These are phyloP conservation scores for Pseudopodoces humilis DNA, from an alignment of 2,113 vertebrate species.

Conservation along the genomic window DNA sequence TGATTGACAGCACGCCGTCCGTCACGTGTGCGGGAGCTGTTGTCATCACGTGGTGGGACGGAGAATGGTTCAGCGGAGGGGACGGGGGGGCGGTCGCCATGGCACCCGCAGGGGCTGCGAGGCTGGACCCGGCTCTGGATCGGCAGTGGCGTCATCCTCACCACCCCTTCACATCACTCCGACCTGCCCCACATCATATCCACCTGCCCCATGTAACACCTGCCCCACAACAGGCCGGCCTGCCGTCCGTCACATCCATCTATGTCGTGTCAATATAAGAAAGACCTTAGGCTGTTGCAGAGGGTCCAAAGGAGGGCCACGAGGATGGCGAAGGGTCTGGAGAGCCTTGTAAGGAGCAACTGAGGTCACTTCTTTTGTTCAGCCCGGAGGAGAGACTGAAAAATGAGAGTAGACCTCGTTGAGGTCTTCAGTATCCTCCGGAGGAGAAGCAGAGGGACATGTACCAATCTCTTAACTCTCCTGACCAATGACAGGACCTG, in stretches of 20 bases:
- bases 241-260: background rate
- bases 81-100: background rate
- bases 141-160: too few relatives aligned
- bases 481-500: background rate
- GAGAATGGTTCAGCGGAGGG: background rate
- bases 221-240: background rate
- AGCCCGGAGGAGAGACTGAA: too few relatives aligned
- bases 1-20: background rate
- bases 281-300: background rate
- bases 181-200: background rate
- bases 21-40: conserved; percentile 34
- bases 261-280: background rate
- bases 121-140: accelerated
- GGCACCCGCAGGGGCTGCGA: background rate
- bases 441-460: background rate
- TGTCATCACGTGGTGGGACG: conserved; percentile 49
- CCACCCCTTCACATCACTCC: background rate
- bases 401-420: background rate
- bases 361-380: background rate
- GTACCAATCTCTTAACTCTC: too few relatives aligned
- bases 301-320: background rate
- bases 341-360: background rate
- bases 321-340: background rate
- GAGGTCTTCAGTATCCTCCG: background rate
- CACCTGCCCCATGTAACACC: too few relatives aligned